phyloP scores from a whole-genome alignment of 2,888 invertebrate species.

The Drosophila algonquin region DNA sequence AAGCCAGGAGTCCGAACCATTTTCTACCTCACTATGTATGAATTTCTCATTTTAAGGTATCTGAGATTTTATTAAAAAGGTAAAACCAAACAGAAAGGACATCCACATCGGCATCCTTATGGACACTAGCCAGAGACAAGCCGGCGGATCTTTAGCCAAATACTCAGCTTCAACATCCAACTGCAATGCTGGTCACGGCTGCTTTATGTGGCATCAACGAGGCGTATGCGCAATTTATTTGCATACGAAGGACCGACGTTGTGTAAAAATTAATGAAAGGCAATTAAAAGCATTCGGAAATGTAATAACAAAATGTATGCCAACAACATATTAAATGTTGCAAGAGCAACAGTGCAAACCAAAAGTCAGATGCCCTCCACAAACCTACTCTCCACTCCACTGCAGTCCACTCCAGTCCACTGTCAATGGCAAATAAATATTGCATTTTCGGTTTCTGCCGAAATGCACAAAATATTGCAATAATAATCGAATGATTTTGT shows the following conservation, averaged over 20 bases:
- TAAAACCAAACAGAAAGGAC: too few species aligned
- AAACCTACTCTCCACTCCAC: background rate
- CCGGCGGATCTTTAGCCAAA: background rate
- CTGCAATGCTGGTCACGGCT: constrained; percentile 37
- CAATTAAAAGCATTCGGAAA: constrained; percentile 80
- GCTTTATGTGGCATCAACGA: constrained; percentile 52
- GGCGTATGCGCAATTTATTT: constrained; percentile 77
- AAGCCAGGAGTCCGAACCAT: too few species aligned
- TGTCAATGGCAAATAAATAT: constrained; percentile 60
- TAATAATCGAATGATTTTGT: constrained; percentile 36
- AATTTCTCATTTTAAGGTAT: too few species aligned
- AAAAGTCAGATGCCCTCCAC: constrained; percentile 16
- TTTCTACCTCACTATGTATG: too few species aligned
- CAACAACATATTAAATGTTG: constrained; percentile 36
- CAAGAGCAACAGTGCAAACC: background rate
- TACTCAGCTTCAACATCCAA: constrained; percentile 6
- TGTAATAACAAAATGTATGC: constrained; percentile 72
- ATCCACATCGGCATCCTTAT: too few species aligned
- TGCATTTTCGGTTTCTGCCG: constrained; percentile 23
- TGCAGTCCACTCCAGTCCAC: background rate
- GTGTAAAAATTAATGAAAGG: constrained; percentile 80
- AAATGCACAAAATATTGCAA: constrained; percentile 39
- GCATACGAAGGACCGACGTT: constrained; percentile 64
- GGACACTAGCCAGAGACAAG: too few species aligned
- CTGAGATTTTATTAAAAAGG: too few species aligned